Percentiles rank a stretch among this genome's conserved stretches.
phyloP scores from a whole-genome alignment of 2,113 vertebrate species.

The Neotoma lepida region DNA sequence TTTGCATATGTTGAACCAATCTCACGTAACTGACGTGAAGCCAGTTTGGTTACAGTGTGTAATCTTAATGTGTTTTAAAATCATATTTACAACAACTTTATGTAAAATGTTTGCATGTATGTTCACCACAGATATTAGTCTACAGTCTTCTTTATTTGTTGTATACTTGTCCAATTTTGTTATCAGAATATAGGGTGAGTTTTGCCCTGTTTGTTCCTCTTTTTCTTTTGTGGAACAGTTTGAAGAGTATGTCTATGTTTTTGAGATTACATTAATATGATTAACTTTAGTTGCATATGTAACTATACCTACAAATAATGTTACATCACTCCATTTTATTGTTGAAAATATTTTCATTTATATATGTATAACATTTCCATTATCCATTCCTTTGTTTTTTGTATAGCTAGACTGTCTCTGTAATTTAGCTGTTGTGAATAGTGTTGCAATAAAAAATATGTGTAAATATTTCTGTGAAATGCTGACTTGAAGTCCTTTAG shows the following conservation, averaged over 20 bases:
- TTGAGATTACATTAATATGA: background rate
- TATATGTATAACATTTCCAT: background rate
- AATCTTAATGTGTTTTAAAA: background rate
- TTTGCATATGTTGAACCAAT: background rate
- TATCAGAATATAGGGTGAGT: background rate
- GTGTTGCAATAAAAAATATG: background rate
- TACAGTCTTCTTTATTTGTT: background rate
- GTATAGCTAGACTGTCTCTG: background rate
- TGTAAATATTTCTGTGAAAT: background rate
- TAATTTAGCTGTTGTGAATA: background rate
- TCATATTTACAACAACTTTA: background rate
- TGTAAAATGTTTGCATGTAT: background rate
- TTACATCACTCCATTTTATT: background rate
- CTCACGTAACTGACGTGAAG: background rate
- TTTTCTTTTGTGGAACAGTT: background rate
- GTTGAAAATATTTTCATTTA: background rate
- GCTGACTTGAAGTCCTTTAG: background rate
- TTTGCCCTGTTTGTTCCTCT: background rate
- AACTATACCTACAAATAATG: background rate
- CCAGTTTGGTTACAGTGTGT: background rate
- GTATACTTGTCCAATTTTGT: background rate
- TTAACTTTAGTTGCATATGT: too few relatives aligned
- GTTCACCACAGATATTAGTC: background rate
- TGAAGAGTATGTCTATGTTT: background rate
- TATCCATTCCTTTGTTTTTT: background rate